A percentile compares a stretch with the other conserved stretches of the same genome.
Conservation (phyloP, 2,888 invertebrate genomes). For the Lasioglossum villosulum region DNA sequence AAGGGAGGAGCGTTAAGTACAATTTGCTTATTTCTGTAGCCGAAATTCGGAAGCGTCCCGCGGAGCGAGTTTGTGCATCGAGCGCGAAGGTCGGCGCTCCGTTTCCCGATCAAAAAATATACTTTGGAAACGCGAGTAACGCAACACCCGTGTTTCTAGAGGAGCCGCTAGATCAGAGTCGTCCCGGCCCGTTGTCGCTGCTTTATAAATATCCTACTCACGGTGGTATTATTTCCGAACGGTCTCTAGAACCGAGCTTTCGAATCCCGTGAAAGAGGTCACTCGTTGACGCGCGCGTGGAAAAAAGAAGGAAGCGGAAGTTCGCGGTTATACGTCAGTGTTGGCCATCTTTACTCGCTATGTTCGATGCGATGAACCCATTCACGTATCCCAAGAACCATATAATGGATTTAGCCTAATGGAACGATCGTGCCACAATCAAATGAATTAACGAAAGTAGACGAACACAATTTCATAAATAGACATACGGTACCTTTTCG, state of each 20-base stretch:
- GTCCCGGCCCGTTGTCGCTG: conserved; percentile 67
- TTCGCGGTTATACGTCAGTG: neutral
- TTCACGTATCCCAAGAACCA: no score
- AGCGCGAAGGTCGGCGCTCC: conserved; percentile 52
- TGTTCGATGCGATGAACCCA: no score
- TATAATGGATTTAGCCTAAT: neutral
- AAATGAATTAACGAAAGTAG: neutral
- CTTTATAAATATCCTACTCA: conserved; percentile 73
- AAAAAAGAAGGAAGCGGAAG: conserved; percentile 59
- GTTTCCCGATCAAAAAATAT: conserved; percentile 62
- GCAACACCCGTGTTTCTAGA: conserved; percentile 52
- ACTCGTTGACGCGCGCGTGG: conserved; percentile 48
- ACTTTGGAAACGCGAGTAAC: conserved; percentile 51
- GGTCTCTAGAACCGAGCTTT: conserved; percentile 64
- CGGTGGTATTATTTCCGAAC: conserved; percentile 73
- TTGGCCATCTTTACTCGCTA: neutral
- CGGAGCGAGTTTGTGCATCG: conserved; percentile 36
- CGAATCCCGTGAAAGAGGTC: conserved; percentile 69
- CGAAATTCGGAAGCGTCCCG: conserved; percentile 6
- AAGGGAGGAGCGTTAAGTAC: neutral
- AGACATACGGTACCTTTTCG: neutral
- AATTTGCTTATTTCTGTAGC: conserved; percentile 10
- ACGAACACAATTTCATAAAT: neutral
- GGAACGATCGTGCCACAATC: neutral
- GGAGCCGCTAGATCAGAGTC: conserved; percentile 71